Percentiles rank a stretch among this genome's conserved stretches.
phyloP scores from a whole-genome alignment of 2,113 vertebrate species.

The Anolis carolinensis region DNA sequence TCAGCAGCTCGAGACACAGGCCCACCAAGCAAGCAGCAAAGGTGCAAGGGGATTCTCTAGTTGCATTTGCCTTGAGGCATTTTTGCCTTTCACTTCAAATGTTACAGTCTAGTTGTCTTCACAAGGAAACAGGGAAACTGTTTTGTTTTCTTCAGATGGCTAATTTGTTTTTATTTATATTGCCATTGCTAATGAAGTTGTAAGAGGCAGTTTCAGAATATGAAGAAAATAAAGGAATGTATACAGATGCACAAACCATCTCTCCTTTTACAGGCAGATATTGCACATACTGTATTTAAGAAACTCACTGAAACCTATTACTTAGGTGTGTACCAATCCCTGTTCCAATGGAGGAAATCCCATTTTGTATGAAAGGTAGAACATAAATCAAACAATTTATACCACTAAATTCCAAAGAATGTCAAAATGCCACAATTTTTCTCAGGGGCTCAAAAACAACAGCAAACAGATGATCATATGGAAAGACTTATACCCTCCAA shows the following conservation, averaged over 20 bases:
- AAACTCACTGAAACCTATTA: background rate
- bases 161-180: slow-evolving; percentile 40
- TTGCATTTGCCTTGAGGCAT: slow-evolving; percentile 11
- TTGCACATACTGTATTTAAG: background rate
- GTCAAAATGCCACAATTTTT: slow-evolving; percentile 53
- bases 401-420: slow-evolving; percentile 29
- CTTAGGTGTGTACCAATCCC: slow-evolving; percentile 24
- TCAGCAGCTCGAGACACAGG: slow-evolving; percentile 26
- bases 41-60: slow-evolving; percentile 49
- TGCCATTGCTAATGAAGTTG: slow-evolving; percentile 49
- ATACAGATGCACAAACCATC: background rate
- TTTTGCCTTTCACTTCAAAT: slow-evolving; percentile 49
- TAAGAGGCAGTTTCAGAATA: slow-evolving; percentile 24
- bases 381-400: slow-evolving; percentile 51
- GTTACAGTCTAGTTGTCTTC: slow-evolving; percentile 43
- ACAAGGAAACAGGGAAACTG: slow-evolving; percentile 36
- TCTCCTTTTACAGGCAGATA: background rate
- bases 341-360: slow-evolving; percentile 36
- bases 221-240: slow-evolving; percentile 7
- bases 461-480: slow-evolving; percentile 26
- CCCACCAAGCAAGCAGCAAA: slow-evolving; percentile 14
- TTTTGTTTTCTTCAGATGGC: slow-evolving; percentile 53
- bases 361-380: slow-evolving; percentile 38
- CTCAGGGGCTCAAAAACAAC: slow-evolving; percentile 47
- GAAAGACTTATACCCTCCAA: slow-evolving; percentile 34